phyloP scores from a whole-genome alignment of 1,140 invertebrate species.

The Anastrepha ludens region DNA sequence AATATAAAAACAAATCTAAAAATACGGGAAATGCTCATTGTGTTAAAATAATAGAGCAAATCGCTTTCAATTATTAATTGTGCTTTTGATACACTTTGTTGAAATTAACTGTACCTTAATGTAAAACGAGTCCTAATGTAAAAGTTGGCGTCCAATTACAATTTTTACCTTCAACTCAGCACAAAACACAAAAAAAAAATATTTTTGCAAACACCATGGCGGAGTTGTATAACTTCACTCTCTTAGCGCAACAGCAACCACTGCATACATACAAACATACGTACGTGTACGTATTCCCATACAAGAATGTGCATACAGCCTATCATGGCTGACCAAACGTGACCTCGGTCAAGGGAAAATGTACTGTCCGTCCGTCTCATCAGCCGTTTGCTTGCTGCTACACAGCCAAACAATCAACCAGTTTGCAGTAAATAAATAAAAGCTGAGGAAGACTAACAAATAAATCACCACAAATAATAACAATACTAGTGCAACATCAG shows the following conservation, averaged over 20 bases:
- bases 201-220: background rate
- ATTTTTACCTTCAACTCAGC: background rate
- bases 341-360: constrained; percentile 51
- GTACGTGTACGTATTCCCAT: background rate
- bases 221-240: background rate
- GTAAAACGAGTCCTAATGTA: background rate
- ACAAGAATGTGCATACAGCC: background rate
- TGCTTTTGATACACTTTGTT: background rate
- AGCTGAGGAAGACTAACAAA: constrained; percentile 26
- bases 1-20: background rate
- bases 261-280: background rate
- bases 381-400: background rate
- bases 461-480: constrained; percentile 5
- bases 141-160: constrained; percentile 13
- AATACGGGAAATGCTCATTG: background rate
- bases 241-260: background rate
- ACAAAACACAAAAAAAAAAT: background rate
- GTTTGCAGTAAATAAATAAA: constrained; percentile 45
- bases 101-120: background rate
- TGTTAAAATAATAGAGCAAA: background rate
- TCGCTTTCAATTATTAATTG: no score
- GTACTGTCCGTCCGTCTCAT: background rate
- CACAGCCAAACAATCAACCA: constrained; percentile 8
- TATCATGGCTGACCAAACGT: background rate
- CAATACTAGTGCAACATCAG: constrained; percentile 1